A percentile compares a stretch with the other conserved stretches of the same genome.
Evolutionary conservation across 2,888 invertebrate genomes (phyloP).

Genomic region (Caenorhabditis japonica): DNA sequence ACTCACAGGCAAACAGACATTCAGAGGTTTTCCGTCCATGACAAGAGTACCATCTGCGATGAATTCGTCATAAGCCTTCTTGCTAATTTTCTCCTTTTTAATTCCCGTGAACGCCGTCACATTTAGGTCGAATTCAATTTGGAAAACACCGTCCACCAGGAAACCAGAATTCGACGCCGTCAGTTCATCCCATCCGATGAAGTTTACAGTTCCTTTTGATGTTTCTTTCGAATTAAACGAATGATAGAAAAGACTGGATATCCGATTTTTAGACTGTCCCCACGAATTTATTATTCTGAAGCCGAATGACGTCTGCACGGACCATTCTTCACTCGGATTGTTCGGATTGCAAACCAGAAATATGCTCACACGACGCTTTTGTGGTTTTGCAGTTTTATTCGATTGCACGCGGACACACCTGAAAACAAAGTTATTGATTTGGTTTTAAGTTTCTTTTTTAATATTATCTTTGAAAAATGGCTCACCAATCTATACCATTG

Average conservation of each 20-base stretch:
- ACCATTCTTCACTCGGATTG: conserved; percentile 11
- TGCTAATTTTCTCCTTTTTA: conserved; percentile 6
- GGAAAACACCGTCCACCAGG: conserved; percentile 16
- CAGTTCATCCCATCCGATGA: conserved; percentile 21
- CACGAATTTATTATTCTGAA: conserved; percentile 24
- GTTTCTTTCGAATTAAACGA: conserved; percentile 13
- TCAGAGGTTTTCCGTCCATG: conserved; percentile 10
- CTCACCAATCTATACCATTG: conserved; percentile 22
- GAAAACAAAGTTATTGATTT: neutral
- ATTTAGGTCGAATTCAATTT: conserved; percentile 28
- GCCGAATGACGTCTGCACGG: conserved; percentile 18
- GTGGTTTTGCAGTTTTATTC: conserved; percentile 15
- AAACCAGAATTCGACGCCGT: conserved; percentile 1
- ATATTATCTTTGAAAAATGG: neutral
- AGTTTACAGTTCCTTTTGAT: conserved; percentile 4
- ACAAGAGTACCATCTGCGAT: conserved; percentile 25
- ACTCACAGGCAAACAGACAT: conserved; percentile 21
- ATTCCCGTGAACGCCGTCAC: conserved; percentile 10
- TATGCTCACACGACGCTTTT: conserved; percentile 20
- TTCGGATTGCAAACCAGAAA: conserved; percentile 21
- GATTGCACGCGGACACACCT: conserved; percentile 32
- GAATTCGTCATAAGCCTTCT: conserved; percentile 2
- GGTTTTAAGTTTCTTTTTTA: neutral
- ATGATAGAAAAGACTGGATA: conserved; percentile 12
- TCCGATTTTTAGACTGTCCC: conserved; percentile 11